Evolutionary conservation across 2,113 vertebrate species (phyloP).

Genomic region (Malurus alboscapulatus): DNA sequence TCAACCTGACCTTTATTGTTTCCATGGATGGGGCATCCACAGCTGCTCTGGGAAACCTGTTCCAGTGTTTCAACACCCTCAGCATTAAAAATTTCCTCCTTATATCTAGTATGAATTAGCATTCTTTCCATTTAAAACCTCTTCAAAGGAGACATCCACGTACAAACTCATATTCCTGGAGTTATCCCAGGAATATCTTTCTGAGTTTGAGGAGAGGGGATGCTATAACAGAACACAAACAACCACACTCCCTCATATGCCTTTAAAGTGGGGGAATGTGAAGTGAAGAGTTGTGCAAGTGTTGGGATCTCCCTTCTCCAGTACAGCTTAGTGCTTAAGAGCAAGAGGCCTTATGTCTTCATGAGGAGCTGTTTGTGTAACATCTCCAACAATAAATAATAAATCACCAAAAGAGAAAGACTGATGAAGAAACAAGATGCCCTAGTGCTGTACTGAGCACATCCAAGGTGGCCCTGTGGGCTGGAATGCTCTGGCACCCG

Average conservation of each 20-base stretch:
- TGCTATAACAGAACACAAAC: background rate
- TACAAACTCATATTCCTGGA: background rate
- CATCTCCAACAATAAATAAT: background rate
- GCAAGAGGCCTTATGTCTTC: background rate
- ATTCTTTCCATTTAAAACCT: background rate
- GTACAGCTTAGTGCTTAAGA: background rate
- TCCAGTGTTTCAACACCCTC: background rate
- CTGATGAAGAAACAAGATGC: background rate
- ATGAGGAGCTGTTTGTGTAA: background rate
- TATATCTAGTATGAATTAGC: background rate
- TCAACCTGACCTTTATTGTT: rapidly evolving
- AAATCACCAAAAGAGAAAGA: background rate
- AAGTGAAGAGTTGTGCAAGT: background rate
- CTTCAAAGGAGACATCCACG: background rate
- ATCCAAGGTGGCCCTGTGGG: background rate
- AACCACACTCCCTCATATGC: background rate
- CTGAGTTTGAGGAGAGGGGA: background rate
- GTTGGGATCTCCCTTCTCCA: background rate
- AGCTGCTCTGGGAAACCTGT: background rate
- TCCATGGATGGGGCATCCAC: background rate
- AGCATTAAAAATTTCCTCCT: background rate
- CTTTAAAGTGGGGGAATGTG: background rate
- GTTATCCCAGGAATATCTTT: background rate
- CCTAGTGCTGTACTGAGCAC: too few relatives aligned
- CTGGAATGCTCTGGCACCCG: background rate